These are phyloP conservation scores for Theristicus caerulescens DNA, from an alignment of 2,113 vertebrate genomes.

Conservation along the genomic window DNA sequence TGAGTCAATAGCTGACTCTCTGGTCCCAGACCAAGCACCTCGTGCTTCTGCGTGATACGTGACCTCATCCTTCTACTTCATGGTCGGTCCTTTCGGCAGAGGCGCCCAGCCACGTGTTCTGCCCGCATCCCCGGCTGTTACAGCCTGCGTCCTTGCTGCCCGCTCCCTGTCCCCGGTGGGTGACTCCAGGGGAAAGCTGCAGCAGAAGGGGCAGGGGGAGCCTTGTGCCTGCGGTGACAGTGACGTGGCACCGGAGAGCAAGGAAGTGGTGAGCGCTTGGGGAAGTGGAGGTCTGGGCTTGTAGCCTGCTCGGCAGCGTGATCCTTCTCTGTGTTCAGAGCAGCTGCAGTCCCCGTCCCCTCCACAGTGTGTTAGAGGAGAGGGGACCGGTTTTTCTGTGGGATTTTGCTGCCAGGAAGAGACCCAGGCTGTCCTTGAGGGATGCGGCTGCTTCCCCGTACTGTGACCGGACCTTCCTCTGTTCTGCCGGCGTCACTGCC, in stretches of 20 bases:
- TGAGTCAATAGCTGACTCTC: neutral
- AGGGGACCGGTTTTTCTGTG: neutral
- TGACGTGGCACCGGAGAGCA: fast-evolving
- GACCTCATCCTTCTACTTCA: neutral
- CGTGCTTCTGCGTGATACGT: neutral
- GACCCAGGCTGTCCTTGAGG: neutral
- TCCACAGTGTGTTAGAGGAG: fast-evolving
- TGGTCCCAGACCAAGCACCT: fast-evolving
- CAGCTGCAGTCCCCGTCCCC: fast-evolving
- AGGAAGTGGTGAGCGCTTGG: neutral
- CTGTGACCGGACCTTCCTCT: neutral
- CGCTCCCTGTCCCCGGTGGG: fast-evolving
- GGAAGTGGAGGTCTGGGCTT: neutral
- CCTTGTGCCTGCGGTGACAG: neutral
- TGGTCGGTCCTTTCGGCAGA: fast-evolving
- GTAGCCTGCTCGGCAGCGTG: neutral
- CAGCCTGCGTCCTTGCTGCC: neutral
- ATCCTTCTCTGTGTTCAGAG: neutral
- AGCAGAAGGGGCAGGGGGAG: neutral
- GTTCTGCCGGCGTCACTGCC: fast-evolving
- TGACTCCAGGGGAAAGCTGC: neutral
- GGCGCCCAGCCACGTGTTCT: neutral
- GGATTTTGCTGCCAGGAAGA: neutral
- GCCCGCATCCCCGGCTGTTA: fast-evolving
- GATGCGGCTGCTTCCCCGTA: fast-evolving